Evolutionary conservation across 2,888 invertebrate species (phyloP).

Genomic region (Synanthedon andrenaeformis): DNA sequence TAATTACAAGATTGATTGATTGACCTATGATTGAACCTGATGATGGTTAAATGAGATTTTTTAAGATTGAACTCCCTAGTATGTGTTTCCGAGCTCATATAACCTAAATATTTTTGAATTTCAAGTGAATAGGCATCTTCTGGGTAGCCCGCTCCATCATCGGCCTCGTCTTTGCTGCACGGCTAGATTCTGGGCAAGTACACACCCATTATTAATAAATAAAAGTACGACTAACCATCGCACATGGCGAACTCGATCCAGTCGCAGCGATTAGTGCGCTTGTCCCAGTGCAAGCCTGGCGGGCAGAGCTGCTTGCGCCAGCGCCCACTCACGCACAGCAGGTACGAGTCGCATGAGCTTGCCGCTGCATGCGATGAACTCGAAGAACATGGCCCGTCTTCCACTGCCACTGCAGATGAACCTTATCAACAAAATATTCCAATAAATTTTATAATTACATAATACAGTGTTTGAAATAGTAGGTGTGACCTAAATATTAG

Average conservation of each 20-base stretch:
- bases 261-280: slow-evolving; percentile 76
- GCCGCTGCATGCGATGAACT: slow-evolving; percentile 66
- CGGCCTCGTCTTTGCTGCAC: no score
- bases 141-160: no score
- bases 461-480: background rate
- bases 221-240: slow-evolving; percentile 27
- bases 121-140: no score
- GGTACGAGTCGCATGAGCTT: slow-evolving; percentile 78
- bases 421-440: background rate
- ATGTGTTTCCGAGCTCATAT: no score
- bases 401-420: slow-evolving; percentile 12
- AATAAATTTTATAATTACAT: background rate
- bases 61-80: no score
- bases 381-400: slow-evolving; percentile 28
- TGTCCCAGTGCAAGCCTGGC: slow-evolving; percentile 86
- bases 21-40: no score
- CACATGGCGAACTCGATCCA: slow-evolving; percentile 85
- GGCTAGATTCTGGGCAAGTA: no score
- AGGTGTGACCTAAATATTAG: no score
- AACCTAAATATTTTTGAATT: no score
- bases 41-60: no score
- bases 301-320: slow-evolving; percentile 80
- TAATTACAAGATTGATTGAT: no score
- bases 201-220: no score
- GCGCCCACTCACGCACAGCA: slow-evolving; percentile 79